Conservation (phyloP, 2,888 invertebrate genomes). For the Antheraea assamensis region DNA sequence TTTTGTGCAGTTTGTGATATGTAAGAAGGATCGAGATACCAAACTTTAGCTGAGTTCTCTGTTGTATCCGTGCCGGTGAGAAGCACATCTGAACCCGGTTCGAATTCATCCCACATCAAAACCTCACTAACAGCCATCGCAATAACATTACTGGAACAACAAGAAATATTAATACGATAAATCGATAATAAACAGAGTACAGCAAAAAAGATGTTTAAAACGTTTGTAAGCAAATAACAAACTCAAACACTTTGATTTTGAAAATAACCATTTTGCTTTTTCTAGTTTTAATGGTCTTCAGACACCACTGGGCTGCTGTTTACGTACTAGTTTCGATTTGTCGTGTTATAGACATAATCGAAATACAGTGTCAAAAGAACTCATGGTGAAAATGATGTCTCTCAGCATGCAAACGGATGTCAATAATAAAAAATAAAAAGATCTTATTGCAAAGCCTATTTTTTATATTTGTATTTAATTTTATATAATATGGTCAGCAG, state of each 20-base stretch:
- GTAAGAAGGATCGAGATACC: constrained; percentile 67
- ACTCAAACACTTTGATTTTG: neutral
- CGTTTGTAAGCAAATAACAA: neutral
- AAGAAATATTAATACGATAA: neutral
- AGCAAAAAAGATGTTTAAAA: neutral
- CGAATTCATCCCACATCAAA: constrained; percentile 63
- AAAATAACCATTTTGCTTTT: neutral
- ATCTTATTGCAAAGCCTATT: too few relatives aligned
- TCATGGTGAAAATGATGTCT: too few relatives aligned
- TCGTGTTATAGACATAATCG: too few relatives aligned
- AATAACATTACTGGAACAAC: constrained; percentile 57
- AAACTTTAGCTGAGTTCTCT: constrained; percentile 71
- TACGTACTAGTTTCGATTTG: too few relatives aligned
- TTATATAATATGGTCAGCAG: too few relatives aligned
- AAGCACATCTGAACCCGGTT: constrained; percentile 66
- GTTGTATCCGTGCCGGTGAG: constrained; percentile 66
- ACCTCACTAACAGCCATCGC: constrained; percentile 70
- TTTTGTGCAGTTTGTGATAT: constrained; percentile 62
- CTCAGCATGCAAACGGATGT: too few relatives aligned
- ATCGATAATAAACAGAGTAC: neutral
- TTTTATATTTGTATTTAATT: too few relatives aligned
- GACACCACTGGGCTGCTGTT: too few relatives aligned
- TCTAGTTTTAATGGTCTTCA: too few relatives aligned
- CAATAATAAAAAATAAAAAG: too few relatives aligned
- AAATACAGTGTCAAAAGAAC: too few relatives aligned